Evolutionary conservation across 35 echinoderm and acorn worm species (phyloP).

Genomic region (Hemicentrotus pulcherrimus): DNA sequence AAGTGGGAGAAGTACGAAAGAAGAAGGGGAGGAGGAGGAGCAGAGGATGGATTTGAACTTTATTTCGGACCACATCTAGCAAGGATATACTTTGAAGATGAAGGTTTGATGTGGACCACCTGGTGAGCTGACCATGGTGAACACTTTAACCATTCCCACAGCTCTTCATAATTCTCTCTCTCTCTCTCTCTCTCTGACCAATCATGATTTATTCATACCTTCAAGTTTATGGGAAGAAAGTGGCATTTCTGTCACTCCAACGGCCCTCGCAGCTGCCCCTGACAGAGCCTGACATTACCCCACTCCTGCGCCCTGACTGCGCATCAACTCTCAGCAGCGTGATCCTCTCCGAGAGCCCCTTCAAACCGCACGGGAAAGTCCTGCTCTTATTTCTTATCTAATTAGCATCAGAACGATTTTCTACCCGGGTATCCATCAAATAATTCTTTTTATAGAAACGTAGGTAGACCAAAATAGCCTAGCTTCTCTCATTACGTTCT

Average conservation of each 20-base stretch:
- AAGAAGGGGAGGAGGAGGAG: not conserved
- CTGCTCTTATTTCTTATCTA: not conserved
- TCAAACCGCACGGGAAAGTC: not conserved
- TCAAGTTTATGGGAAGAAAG: constrained; percentile 36
- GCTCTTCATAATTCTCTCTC: not conserved
- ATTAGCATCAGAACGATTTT: constrained; percentile 19
- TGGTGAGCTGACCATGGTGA: not conserved
- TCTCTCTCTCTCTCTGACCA: not conserved
- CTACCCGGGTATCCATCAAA: constrained; percentile 1
- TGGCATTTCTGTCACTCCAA: not conserved
- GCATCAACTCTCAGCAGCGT: not conserved
- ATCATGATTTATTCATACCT: not conserved
- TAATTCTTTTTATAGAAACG: constrained; percentile 32
- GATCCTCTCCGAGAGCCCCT: not conserved
- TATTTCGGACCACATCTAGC: not conserved
- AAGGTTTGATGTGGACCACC: not conserved
- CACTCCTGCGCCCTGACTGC: not conserved
- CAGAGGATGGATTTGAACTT: not conserved
- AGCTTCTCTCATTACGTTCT: not conserved
- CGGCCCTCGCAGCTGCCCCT: not conserved
- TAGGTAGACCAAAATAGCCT: not conserved
- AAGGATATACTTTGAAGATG: not conserved
- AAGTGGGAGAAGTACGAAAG: not conserved
- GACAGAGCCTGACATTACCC: not conserved
- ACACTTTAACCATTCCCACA: not conserved